Evolutionary conservation across 2,797 vertebrate species (phyloP), one percentile per base, ranked within the genome.

Genomic region (Moxostoma hubbsi): DNA sequence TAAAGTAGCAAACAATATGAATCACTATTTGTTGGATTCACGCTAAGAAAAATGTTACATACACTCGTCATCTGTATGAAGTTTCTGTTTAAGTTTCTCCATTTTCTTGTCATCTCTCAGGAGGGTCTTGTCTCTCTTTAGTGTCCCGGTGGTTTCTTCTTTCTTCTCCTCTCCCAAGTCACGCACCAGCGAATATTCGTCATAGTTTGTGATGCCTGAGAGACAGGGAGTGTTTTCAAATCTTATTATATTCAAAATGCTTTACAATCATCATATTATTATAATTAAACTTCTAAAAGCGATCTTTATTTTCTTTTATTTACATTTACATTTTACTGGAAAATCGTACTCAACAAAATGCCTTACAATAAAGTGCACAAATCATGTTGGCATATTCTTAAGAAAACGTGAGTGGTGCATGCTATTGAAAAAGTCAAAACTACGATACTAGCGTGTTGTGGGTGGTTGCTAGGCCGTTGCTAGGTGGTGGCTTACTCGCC

Each of bases 51-150:
- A 54, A 73, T n/a, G 36, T 16, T 36, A 88, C 96, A 49, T 92
- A 99, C 97, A 63, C 75, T 99, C 97, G 0, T 99, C 98, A 9
- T 99, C 97, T 0, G 97, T 99, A 89, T 99, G 98, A 54, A 99
- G 86, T 82, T 99, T 99, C 91, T 98, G 97, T 87, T 99, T 99
- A 6, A 99, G 93, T 81, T 98, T 98, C 89, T 99, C 98, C 98
- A 99, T 99, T 87, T 99, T 99, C 91, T 98, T 99, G 89, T 99
- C 98, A 7, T 99, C 98, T 83, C 97, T 91, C 70, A 99, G 91
- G 54, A 99, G 89, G 2, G 97, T 99, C 89, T 98, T 98, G 89
- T 99, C 98, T 86, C 94, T 96, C 81, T 96, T 96, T 83, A 99
- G 93, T 0, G 98, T 99, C 6, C 97, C 98, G 0, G 92, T 98